Conservation (phyloP, 2,113 vertebrate species). For the Piprites chloris region DNA sequence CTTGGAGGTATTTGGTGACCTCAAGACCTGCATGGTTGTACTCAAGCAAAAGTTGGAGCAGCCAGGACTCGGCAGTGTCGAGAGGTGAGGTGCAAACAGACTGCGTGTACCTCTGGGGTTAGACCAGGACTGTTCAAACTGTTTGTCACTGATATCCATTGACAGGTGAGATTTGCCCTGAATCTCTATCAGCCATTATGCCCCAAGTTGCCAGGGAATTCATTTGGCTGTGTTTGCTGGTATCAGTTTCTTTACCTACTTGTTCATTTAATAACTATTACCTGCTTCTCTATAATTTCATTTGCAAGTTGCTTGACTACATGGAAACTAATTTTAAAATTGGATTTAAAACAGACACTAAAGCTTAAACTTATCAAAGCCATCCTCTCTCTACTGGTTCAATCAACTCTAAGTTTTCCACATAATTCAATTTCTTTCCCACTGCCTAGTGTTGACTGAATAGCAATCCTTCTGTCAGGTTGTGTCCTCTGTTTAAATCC, state of each 20-base stretch:
- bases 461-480: background rate
- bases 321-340: background rate
- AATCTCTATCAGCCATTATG: background rate
- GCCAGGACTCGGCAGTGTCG: background rate
- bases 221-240: background rate
- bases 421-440: conserved; percentile 21
- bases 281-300: background rate
- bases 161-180: background rate
- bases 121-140: background rate
- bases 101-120: background rate
- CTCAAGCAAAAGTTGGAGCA: background rate
- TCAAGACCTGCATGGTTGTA: background rate
- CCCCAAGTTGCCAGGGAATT: background rate
- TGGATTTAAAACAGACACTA: background rate
- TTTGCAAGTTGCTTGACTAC: background rate
- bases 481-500: background rate
- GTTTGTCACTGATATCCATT: background rate
- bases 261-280: background rate
- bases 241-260: background rate
- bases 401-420: conserved; percentile 40
- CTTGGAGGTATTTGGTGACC: too few species aligned
- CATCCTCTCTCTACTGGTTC: background rate
- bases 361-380: background rate
- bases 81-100: background rate
- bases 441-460: background rate